phyloP scores from a whole-genome alignment of 2,797 vertebrate genomes.

The Neosilurus hyrtlii region DNA sequence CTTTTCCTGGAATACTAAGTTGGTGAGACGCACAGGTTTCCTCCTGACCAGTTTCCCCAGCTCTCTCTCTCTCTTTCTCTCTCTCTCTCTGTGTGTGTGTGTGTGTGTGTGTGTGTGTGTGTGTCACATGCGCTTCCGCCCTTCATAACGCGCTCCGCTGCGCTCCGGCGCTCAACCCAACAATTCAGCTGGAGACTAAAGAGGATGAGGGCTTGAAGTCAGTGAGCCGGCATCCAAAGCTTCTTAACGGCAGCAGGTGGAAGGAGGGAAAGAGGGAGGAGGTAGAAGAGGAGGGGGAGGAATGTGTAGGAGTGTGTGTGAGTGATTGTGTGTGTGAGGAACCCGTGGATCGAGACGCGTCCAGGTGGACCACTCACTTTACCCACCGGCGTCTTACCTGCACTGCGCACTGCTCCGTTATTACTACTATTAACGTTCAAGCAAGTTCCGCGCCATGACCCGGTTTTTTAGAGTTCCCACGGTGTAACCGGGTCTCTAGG shows the following conservation, averaged over 20 bases:
- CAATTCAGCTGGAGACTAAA: slow-evolving; percentile 59
- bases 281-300: slow-evolving; percentile 31
- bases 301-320: background rate
- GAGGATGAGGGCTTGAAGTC: slow-evolving; percentile 75
- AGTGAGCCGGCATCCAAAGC: slow-evolving; percentile 71
- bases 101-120: no score
- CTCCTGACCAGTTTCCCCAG: slow-evolving; percentile 20
- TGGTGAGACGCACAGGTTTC: background rate
- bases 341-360: background rate
- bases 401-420: slow-evolving; percentile 43
- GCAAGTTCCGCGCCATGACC: slow-evolving; percentile 3
- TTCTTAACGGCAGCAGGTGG: slow-evolving; percentile 73
- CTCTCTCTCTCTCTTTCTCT: slow-evolving; percentile 34
- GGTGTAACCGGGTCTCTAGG: background rate
- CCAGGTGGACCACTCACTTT: slow-evolving; percentile 29
- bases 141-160: slow-evolving; percentile 20
- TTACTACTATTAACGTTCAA: background rate
- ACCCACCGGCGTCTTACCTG: slow-evolving; percentile 7
- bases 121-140: slow-evolving; percentile 27
- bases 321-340: background rate
- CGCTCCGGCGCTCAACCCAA: slow-evolving; percentile 8
- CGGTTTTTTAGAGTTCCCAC: slow-evolving; percentile 16
- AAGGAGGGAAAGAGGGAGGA: slow-evolving; percentile 52
- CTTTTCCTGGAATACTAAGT: background rate
- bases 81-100: background rate